Conservation (phyloP, 2,113 vertebrate species). For the Ciconia stormi region DNA sequence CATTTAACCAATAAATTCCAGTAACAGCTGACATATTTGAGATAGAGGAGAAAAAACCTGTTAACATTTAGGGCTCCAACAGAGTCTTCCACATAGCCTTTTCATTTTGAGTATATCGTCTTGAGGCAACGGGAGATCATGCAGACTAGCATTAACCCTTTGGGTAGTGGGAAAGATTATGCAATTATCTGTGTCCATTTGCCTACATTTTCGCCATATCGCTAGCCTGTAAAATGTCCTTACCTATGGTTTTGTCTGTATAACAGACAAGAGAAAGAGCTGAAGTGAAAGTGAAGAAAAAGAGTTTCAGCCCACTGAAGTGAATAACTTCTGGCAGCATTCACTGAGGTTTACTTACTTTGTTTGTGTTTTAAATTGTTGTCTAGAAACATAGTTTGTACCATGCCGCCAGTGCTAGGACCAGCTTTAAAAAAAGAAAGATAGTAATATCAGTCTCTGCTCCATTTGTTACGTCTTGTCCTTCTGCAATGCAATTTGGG, state of each 20-base stretch:
- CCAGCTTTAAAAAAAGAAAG: neutral
- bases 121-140: neutral
- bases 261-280: neutral
- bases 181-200: neutral
- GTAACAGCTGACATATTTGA: slow-evolving; percentile 27
- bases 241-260: neutral
- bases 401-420: too few relatives aligned
- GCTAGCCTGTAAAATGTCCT: neutral
- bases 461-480: neutral
- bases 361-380: neutral
- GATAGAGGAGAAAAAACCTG: neutral
- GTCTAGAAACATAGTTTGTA: neutral
- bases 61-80: neutral
- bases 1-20: slow-evolving; percentile 41
- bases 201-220: neutral
- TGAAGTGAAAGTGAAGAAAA: neutral
- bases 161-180: neutral
- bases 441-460: neutral
- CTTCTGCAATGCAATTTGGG: neutral
- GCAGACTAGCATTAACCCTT: neutral
- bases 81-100: neutral
- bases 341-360: neutral
- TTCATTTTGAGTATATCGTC: slow-evolving; percentile 6
- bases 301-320: neutral
- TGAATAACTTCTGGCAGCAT: neutral